phyloP scores from a whole-genome alignment of 2,888 invertebrate species.

The Apodemia zela region DNA sequence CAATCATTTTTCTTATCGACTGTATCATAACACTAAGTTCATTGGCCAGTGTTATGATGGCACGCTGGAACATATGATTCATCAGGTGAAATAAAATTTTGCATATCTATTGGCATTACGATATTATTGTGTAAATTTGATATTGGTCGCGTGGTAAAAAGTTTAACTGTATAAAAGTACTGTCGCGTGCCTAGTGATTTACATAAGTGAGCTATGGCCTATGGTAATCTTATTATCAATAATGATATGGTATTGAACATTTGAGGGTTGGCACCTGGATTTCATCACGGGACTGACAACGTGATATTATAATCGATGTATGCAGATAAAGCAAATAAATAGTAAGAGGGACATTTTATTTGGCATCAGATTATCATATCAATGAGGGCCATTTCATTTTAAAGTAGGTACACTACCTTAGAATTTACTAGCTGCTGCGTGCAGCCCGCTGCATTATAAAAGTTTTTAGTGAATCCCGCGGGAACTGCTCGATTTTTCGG shows the following conservation, averaged over 20 bases:
- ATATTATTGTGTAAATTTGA: constrained; percentile 61
- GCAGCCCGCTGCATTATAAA: no score
- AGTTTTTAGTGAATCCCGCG: no score
- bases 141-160: constrained; percentile 36
- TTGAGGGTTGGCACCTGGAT: neutral
- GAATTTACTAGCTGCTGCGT: no score
- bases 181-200: constrained; percentile 37
- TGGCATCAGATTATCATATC: neutral
- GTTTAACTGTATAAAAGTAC: constrained; percentile 25
- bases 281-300: neutral
- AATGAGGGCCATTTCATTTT: neutral
- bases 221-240: constrained; percentile 23
- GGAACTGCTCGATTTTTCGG: no score
- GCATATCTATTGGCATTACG: constrained; percentile 64
- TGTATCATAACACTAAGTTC: constrained; percentile 45
- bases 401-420: neutral
- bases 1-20: constrained; percentile 41
- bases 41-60: constrained; percentile 19
- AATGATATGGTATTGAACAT: constrained; percentile 17
- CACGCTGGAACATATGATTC: constrained; percentile 35
- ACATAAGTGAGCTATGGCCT: constrained; percentile 35
- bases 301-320: neutral
- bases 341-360: neutral
- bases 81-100: constrained; percentile 61
- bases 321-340: neutral